Conservation (phyloP, 2,888 invertebrate species). For the Campopleginae sp. region DNA sequence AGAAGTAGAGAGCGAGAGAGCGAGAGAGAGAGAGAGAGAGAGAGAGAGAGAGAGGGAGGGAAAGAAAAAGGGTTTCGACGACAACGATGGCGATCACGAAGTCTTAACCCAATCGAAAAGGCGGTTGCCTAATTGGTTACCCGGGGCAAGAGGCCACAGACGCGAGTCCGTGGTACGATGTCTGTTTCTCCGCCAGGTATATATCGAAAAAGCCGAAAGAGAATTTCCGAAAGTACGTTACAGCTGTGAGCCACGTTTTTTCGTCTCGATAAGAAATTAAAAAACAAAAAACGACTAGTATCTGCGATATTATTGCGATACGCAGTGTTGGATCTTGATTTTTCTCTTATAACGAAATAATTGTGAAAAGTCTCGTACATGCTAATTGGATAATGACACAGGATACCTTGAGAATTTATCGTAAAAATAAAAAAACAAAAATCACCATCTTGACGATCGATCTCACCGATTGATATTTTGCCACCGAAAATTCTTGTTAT, state of each 20-base stretch:
- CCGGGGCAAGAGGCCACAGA: slow-evolving; percentile 60
- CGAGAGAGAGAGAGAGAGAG: neutral
- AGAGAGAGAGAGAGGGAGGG: neutral
- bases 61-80: slow-evolving; percentile 26
- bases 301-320: slow-evolving; percentile 36
- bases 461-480: slow-evolving; percentile 18
- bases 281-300: neutral
- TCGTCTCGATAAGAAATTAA: slow-evolving; percentile 4
- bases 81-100: slow-evolving; percentile 51
- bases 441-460: slow-evolving; percentile 13
- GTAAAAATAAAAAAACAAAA: slow-evolving; percentile 30
- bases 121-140: slow-evolving; percentile 69
- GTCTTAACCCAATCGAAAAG: slow-evolving; percentile 62
- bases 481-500: slow-evolving; percentile 49
- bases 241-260: slow-evolving; percentile 34
- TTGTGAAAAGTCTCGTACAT: slow-evolving; percentile 25
- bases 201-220: slow-evolving; percentile 21
- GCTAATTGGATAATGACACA: slow-evolving; percentile 55
- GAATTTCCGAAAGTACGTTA: slow-evolving; percentile 34
- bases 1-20: neutral
- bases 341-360: slow-evolving; percentile 24
- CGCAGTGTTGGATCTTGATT: neutral
- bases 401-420: slow-evolving; percentile 3
- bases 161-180: slow-evolving; percentile 47
- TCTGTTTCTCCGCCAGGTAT: slow-evolving; percentile 52